Conservation (phyloP, 2,888 invertebrate species). For the Cataglyphis altisquamis region DNA sequence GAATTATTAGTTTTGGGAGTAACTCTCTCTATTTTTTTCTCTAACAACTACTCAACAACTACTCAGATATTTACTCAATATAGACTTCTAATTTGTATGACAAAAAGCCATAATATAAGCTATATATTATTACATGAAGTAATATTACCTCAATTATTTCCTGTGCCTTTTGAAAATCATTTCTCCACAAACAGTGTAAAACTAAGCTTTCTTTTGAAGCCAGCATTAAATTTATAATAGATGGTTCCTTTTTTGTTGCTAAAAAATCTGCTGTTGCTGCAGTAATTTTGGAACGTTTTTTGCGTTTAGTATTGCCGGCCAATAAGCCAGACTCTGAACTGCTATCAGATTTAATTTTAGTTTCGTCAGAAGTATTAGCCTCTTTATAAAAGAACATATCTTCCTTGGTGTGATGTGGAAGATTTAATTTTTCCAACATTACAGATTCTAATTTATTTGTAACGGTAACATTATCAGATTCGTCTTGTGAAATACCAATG, state of each 20-base stretch:
- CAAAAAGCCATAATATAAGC: not conserved
- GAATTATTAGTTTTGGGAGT: not conserved
- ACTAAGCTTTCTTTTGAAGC: constrained; percentile 92
- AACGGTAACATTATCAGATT: constrained; percentile 5
- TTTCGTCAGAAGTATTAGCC: constrained; percentile 76
- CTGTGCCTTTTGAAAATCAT: constrained; percentile 91
- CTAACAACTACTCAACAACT: not conserved
- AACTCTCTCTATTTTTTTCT: not conserved
- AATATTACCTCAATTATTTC: constrained; percentile 92
- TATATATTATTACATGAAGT: constrained; percentile 65
- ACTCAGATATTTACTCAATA: not conserved
- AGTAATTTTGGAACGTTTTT: constrained; percentile 83
- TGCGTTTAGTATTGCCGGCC: constrained; percentile 84
- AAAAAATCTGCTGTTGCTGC: constrained; percentile 81
- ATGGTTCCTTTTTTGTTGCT: constrained; percentile 80
- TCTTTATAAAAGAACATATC: constrained; percentile 77
- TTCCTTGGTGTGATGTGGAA: constrained; percentile 64
- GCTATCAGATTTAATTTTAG: constrained; percentile 73
- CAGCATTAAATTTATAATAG: constrained; percentile 90
- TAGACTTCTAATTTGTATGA: not conserved
- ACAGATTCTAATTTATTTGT: constrained; percentile 10
- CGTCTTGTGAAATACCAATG: constrained; percentile 62
- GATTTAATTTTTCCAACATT: constrained; percentile 70
- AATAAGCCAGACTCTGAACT: constrained; percentile 83
- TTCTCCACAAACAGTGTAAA: constrained; percentile 91